Evolutionary conservation across 2,113 vertebrate genomes (phyloP), one percentile per base, ranked within the genome.

Genomic region (Seriola rivoliana): DNA sequence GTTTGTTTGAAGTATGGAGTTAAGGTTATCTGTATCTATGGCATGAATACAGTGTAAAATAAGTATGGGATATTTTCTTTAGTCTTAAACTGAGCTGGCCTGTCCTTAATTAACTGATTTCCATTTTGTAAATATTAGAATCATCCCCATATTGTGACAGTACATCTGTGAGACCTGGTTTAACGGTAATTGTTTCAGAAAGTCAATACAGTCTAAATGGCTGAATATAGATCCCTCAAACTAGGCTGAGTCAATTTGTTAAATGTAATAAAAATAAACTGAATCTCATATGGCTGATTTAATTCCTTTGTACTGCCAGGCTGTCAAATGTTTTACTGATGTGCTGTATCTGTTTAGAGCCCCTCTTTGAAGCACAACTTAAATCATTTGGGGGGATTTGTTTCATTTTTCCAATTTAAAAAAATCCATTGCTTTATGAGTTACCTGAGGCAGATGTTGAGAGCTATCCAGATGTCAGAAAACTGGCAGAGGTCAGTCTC

Each of bases 181-280:
- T 77, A 59, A 80, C 77, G 34, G 54, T 66, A 78, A 81, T 81
- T 79, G 25, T 64, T 71, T 75, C 19, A 54, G 65, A 71, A 55
- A 78, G 82, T 82, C 38, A 65, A 70, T 80, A 54, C 25, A 29
- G 36, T 74, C 46, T 58, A 60, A 84, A 78, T 58, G 52, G 77
- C 77, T 81, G 74, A 84, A 86, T 86, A 82, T 80, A 85, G 68
- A 81, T 57, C 66, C 40, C 48, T 48, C 46, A 71, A 72, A 85
- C 62, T 71, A 62, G 57, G 69, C 48, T 86, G 67, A 78, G 60
- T 85, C 69, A 58, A 44, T 90, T 87, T 54, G 36, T 65, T 76
- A 82, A 80, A 85, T 50, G 50, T 44, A 78, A 78, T 82, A 84
- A 65, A 84, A 80, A 80, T 65, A 83, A 66, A 82, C 21, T 46